Base-by-base conservation (phyloP, 2,888 invertebrate genomes). In the Hydriomena furcata region DNA sequence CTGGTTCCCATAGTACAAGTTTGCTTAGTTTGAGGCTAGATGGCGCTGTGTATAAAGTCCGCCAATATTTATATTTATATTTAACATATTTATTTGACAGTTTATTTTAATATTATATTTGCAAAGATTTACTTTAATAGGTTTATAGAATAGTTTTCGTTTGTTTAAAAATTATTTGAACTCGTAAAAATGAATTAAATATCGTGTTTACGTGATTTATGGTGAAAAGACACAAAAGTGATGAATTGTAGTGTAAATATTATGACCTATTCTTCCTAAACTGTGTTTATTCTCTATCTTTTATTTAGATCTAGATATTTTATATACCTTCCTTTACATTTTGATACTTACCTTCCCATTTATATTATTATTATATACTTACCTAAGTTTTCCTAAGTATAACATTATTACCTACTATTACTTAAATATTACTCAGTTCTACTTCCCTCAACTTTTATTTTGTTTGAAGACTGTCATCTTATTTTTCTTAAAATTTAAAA, bases 151-250 rank as follows among this genome's bases (percentile, higher is more conserved):
- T n/a, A n/a, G n/a, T n/a, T n/a, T 27, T 10, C 1, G 8, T 30
- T 24, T 20, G 5, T 8, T 20, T 27, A 24, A 24, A 8, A 1
- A 20, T 8, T 21, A 25, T 12, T 28, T 28, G 3, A 44, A 21
- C 12, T 35, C 20, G 8, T 24, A 3, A 41, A 41, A 17, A 34
- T 24, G 17, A 23, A 30, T 30, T 46, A 17, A 28, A 11, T 11
- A 30, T 36, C 10, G 27, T 37, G 5, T 25, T 36, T 21, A 24
- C 10, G 35, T 35, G 35, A 24, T 48, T 34, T 23, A 38, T 43
- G 13, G 24, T 35, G 34, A 37, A 43, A 53, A 55, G 57, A 60
- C 57, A 53, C 13, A 43, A 60, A 57, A 65, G 62, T 62, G 61
- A 60, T 61, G 38, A 52, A 43, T 4, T 35, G 55, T 58, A 61